Evolutionary conservation across 2,113 vertebrate genomes (phyloP), one percentile per base, ranked within the genome.

Genomic region (Serinus canaria): DNA sequence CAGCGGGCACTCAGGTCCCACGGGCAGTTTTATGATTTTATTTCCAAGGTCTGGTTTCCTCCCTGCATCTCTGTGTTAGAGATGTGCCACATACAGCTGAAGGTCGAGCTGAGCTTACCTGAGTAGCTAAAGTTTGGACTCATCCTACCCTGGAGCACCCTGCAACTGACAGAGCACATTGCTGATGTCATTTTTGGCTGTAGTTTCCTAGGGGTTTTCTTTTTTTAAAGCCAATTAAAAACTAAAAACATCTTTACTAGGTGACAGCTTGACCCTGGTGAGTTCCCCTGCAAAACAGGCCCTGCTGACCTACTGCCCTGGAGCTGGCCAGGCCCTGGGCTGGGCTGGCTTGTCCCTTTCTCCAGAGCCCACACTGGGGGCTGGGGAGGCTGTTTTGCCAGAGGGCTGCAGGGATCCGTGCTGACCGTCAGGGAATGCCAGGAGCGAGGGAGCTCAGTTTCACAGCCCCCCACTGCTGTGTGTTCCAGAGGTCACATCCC

Each of bases 51-150:
- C 53, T 75, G 43, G 3, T 64, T 79, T 93, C n/a, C 7, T 69
- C 58, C 47, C 41, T 33, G 56, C 20, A n/a, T 27, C 60, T 78
- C 43, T 43, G 28, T 4, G 1, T 50, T 60, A 49, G 25, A 49
- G 28, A 70, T 1, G 0, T 58, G 60, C 31, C 69, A 84, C 4
- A 1, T 13, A 49, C 0, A 0, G 49, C 46, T 52, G n/a, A 33
- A 31, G 30, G 35, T 22, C 78, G 30, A 85, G 39, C 70, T 76
- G 60, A 55, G 35, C 66, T 84, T 85, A 85, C 70, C 60, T 67
- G 58, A 50, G 67, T 53, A 76, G 53, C 53, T 77, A n/a, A 89
- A 73, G 31, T 64, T 83, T n/a, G 46, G 55, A 31, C 15, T 56
- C 1, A 2, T 66, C 72, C 55, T 13, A 73, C 62, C 33, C 41